Conservation (phyloP, 2,888 invertebrate genomes). For the Empis stercorea region DNA sequence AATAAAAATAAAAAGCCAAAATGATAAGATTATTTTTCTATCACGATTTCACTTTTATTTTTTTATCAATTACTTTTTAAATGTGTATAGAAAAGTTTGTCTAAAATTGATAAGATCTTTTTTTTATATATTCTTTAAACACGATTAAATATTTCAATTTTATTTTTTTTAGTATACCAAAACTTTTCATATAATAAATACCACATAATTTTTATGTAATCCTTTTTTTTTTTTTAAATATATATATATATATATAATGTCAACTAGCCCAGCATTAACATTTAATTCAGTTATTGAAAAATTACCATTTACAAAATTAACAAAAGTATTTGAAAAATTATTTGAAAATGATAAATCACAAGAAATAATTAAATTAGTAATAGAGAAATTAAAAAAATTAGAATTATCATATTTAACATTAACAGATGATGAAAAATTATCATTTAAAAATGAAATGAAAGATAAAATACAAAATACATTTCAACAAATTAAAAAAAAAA, state of each 20-base stretch:
- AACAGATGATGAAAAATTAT: constrained; percentile 5
- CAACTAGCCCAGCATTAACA: constrained; percentile 1
- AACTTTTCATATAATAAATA: too few relatives aligned
- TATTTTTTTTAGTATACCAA: too few relatives aligned
- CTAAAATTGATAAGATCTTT: too few relatives aligned
- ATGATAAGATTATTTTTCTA: too few relatives aligned
- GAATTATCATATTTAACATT: constrained; percentile 1
- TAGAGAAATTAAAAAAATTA: constrained; percentile 1
- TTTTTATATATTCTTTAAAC: too few relatives aligned
- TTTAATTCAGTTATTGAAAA: background rate
- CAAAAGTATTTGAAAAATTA: background rate
- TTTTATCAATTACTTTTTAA: too few relatives aligned
- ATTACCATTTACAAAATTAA: constrained; percentile 2
- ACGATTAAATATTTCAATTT: too few relatives aligned
- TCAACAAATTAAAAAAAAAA: constrained; percentile 2
- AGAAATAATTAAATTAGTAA: background rate
- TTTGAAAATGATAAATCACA: constrained; percentile 2
- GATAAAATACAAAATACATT: constrained; percentile 2
- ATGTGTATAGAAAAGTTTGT: too few relatives aligned
- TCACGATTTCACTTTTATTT: too few relatives aligned
- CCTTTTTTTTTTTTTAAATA: too few relatives aligned
- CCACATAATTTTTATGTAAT: too few relatives aligned
- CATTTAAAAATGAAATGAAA: constrained; percentile 6
- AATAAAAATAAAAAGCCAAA: too few relatives aligned
- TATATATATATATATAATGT: background rate